Conservation (phyloP, 2,797 vertebrate species). For the Bradypodion ventrale region DNA sequence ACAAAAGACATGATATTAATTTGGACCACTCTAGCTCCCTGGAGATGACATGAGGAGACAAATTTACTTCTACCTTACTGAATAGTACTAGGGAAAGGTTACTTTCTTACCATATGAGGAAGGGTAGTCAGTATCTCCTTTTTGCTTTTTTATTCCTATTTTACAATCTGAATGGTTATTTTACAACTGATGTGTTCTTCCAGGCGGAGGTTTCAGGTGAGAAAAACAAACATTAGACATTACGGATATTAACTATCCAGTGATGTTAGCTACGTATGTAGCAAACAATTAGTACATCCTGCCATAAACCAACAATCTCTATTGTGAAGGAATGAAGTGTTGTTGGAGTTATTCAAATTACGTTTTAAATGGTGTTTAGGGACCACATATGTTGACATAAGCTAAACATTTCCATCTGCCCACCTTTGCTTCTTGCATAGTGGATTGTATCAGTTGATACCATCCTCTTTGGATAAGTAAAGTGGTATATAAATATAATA, state of each 20-base stretch:
- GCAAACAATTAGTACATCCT: not conserved
- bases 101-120: too few relatives aligned
- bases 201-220: not conserved
- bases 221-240: not conserved
- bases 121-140: too few relatives aligned
- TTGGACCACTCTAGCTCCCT: too few relatives aligned
- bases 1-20: too few relatives aligned
- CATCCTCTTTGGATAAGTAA: too few relatives aligned
- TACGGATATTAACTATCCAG: not conserved
- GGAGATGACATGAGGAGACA: too few relatives aligned
- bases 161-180: not conserved
- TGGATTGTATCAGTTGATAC: constrained; percentile 46
- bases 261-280: not conserved
- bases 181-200: not conserved
- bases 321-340: not conserved
- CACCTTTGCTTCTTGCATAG: constrained; percentile 12
- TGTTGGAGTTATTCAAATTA: not conserved
- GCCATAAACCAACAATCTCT: not conserved
- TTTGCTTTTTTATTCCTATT: too few relatives aligned
- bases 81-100: too few relatives aligned
- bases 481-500: too few relatives aligned
- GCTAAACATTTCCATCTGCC: constrained; percentile 28
- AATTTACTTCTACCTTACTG: too few relatives aligned
- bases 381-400: constrained; percentile 33
- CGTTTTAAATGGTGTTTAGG: not conserved